Conservation (phyloP, 2,113 vertebrate species). For the Phainopepla nitens region DNA sequence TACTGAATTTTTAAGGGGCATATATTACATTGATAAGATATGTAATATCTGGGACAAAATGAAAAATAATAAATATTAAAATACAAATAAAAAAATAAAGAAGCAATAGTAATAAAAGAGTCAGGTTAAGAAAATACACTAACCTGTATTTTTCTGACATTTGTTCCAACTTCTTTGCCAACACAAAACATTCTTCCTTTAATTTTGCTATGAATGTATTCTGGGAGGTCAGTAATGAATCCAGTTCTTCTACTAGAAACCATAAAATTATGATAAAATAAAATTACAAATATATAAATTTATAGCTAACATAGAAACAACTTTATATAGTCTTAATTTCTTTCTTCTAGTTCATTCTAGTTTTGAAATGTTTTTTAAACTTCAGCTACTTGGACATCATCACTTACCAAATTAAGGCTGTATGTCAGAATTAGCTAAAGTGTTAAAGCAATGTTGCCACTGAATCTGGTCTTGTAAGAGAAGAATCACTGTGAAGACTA, state of each 20-base stretch:
- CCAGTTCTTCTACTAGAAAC: conserved; percentile 83
- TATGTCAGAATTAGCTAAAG: background rate
- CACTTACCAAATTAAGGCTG: background rate
- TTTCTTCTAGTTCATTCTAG: background rate
- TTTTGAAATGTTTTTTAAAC: background rate
- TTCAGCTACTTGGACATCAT: background rate
- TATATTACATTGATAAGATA: background rate
- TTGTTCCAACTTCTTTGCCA: conserved; percentile 81
- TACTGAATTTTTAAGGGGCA: background rate
- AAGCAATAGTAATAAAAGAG: background rate
- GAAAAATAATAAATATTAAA: background rate
- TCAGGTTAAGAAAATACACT: conserved; percentile 8
- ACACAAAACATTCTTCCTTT: conserved; percentile 82
- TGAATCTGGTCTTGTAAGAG: background rate
- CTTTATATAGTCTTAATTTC: background rate
- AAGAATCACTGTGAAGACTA: background rate
- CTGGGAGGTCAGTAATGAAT: conserved; percentile 84
- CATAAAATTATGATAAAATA: background rate
- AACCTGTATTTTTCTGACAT: conserved; percentile 82
- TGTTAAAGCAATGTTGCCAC: background rate
- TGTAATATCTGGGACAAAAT: background rate
- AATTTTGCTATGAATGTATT: conserved; percentile 85
- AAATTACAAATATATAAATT: background rate
- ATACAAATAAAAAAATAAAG: background rate
- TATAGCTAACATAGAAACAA: background rate